Percentiles rank a stretch among this genome's conserved stretches.
phyloP scores from a whole-genome alignment of 2,113 vertebrate species.

The Jaculus jaculus region DNA sequence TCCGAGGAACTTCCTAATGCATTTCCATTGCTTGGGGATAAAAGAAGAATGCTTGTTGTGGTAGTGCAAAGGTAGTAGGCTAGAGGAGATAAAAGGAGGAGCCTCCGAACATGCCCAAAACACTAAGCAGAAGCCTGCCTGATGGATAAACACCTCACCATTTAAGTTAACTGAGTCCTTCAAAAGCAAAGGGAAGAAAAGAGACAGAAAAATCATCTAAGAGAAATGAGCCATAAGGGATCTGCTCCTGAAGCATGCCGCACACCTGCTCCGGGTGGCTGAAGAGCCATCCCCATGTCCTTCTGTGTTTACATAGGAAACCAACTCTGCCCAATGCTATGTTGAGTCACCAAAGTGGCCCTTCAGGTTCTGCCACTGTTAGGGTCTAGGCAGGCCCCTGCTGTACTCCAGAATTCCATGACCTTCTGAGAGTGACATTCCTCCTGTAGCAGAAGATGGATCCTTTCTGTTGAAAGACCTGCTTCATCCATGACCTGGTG shows the following conservation, averaged over 20 bases:
- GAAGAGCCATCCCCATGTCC: neutral
- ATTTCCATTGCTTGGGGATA: neutral
- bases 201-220: neutral
- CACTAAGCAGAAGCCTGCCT: neutral
- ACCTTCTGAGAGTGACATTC: neutral
- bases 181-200: neutral
- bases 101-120: too few species aligned
- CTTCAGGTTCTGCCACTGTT: slow-evolving; percentile 56
- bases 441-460: slow-evolving; percentile 16
- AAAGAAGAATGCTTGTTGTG: neutral
- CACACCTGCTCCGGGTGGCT: neutral
- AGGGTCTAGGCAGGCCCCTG: neutral
- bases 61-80: neutral
- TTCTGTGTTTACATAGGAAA: neutral
- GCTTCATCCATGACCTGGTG: neutral
- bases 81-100: neutral
- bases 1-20: neutral
- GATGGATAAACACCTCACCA: neutral
- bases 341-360: slow-evolving; percentile 41
- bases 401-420: neutral
- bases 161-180: neutral
- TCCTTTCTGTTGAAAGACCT: slow-evolving; percentile 7
- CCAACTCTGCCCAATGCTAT: neutral
- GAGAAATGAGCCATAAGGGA: neutral
- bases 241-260: too few species aligned